A percentile compares a stretch with the other conserved stretches of the same genome.
phyloP scores from a whole-genome alignment of 2,888 invertebrate species.

The Eurytoma adleriae region DNA sequence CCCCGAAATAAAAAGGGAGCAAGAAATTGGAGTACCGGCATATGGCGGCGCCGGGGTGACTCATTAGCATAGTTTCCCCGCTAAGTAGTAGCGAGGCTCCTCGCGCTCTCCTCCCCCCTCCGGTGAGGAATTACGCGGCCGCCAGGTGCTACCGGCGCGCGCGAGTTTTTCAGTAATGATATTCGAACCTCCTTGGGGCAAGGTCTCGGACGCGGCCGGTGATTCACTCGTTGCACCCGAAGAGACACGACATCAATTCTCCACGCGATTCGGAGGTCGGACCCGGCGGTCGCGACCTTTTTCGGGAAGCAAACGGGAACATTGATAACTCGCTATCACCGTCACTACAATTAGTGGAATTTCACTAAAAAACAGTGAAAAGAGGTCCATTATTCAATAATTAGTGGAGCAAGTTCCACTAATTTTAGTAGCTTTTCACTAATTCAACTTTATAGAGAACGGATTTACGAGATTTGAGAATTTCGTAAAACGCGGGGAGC shows the following conservation, averaged over 20 bases:
- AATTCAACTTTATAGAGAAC: no score
- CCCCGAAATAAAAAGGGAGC: no score
- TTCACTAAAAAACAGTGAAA: no score
- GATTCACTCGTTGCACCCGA: slow-evolving; percentile 20
- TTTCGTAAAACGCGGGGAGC: no score
- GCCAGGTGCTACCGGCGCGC: neutral
- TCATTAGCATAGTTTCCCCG: slow-evolving; percentile 30
- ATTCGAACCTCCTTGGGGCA: slow-evolving; percentile 16
- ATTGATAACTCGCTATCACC: neutral
- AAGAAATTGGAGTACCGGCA: no score
- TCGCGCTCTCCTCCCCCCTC: neutral
- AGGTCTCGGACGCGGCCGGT: slow-evolving; percentile 8
- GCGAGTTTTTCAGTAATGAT: slow-evolving; percentile 22
- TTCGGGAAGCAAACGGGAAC: neutral
- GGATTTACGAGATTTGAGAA: no score
- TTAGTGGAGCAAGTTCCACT: no score
- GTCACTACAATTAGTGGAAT: no score
- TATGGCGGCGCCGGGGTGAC: neutral
- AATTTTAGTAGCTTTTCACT: no score
- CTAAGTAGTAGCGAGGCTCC: neutral
- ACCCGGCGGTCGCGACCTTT: neutral
- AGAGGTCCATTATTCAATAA: no score
- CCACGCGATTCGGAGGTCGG: neutral
- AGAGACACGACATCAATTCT: slow-evolving; percentile 1
- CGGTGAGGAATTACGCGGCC: neutral